These are phyloP conservation scores for Megalops cyprinoides DNA, from an alignment of 2,797 vertebrate genomes.

Conservation along the genomic window DNA sequence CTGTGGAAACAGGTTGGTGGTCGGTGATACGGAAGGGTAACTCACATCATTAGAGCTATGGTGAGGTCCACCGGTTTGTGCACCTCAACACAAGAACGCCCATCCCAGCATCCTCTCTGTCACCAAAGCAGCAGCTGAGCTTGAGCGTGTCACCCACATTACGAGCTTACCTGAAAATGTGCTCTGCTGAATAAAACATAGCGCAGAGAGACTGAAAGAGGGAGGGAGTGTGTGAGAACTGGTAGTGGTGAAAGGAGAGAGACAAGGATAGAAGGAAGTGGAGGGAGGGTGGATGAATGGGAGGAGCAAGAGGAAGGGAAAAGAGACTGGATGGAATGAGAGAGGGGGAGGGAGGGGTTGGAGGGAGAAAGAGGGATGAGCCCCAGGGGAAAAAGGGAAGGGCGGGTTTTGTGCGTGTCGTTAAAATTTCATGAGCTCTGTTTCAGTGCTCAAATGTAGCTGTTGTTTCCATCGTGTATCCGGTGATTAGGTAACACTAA, in stretches of 20 bases:
- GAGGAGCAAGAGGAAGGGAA: constrained; percentile 23
- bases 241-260: constrained; percentile 35
- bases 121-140: background rate
- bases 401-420: constrained; percentile 49
- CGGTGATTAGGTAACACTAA: constrained; percentile 70
- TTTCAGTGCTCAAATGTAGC: constrained; percentile 63
- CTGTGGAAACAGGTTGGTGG: background rate
- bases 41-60: no score
- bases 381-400: constrained; percentile 54
- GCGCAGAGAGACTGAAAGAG: background rate
- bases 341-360: constrained; percentile 13
- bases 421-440: constrained; percentile 69
- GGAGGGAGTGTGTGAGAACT: constrained; percentile 2
- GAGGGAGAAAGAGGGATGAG: constrained; percentile 39
- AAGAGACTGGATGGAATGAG: background rate
- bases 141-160: background rate
- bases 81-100: background rate
- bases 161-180: constrained; percentile 9
- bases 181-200: constrained; percentile 8
- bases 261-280: constrained; percentile 31
- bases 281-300: constrained; percentile 32
- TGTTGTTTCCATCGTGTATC: constrained; percentile 71
- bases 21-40: background rate
- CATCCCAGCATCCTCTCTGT: background rate
- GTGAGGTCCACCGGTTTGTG: background rate